Evolutionary conservation across 2,113 vertebrate genomes (phyloP).

Genomic region (Corythoichthys intestinalis): DNA sequence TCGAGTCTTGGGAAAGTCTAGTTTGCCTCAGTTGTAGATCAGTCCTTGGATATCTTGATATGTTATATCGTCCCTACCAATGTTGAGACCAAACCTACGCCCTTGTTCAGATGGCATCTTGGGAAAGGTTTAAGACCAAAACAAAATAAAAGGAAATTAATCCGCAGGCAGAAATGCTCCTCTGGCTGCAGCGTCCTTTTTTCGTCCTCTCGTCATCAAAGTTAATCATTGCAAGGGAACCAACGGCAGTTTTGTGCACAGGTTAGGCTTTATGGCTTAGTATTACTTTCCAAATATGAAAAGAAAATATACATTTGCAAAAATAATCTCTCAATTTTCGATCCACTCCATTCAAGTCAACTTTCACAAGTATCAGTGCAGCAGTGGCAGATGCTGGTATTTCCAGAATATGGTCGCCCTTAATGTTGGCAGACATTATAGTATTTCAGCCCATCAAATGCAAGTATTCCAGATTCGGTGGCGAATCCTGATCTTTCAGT

Average conservation of each 20-base stretch:
- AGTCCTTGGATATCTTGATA: no score
- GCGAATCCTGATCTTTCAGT: no score
- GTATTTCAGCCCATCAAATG: no score
- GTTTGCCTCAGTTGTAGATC: no score
- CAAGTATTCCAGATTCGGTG: no score
- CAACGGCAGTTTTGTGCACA: not conserved
- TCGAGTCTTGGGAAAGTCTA: no score
- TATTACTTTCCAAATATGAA: not conserved
- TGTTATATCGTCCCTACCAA: no score
- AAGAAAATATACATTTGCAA: not conserved
- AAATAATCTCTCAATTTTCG: not conserved
- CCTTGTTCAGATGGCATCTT: not conserved
- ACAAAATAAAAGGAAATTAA: not conserved
- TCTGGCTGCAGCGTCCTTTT: slow-evolving; percentile 4
- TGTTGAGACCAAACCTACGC: no score
- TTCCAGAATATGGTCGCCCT: no score
- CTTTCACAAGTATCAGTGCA: slow-evolving; percentile 22
- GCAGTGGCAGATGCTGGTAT: no score
- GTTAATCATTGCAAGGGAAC: not conserved
- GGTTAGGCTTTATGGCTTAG: not conserved
- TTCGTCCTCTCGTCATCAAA: not conserved
- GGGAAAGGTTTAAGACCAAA: slow-evolving; percentile 13
- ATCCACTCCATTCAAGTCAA: slow-evolving; percentile 14
- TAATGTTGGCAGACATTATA: no score
- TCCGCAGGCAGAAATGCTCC: slow-evolving; percentile 18